A percentile compares a stretch with the other conserved stretches of the same genome.
These are phyloP conservation scores for Pimpla rufipes DNA, from an alignment of 2,888 invertebrate genomes.

Conservation along the genomic window DNA sequence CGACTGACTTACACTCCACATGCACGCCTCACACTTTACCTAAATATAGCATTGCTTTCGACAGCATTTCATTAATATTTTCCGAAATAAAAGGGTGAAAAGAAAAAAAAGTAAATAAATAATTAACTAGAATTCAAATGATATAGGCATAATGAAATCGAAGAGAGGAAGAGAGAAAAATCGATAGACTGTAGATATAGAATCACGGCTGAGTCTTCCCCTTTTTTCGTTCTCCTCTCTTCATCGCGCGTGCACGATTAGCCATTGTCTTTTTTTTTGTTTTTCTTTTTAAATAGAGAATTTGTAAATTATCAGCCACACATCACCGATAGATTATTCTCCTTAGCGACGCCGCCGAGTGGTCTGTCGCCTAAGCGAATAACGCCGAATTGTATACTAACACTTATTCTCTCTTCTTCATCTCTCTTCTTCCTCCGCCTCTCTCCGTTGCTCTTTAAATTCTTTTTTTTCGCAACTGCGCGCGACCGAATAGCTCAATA, in stretches of 20 bases:
- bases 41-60: constrained; percentile 66
- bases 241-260: constrained; percentile 59
- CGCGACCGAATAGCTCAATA: constrained; percentile 47
- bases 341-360: constrained; percentile 29
- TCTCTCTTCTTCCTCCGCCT: constrained; percentile 61
- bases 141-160: constrained; percentile 69
- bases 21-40: constrained; percentile 57
- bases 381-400: constrained; percentile 46
- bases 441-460: constrained; percentile 53
- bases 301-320: constrained; percentile 60
- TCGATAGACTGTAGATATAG: constrained; percentile 55
- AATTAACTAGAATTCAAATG: constrained; percentile 69
- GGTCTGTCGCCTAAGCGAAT: constrained; percentile 45
- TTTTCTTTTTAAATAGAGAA: constrained; percentile 50
- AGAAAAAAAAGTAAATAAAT: constrained; percentile 44
- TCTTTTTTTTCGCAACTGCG: constrained; percentile 37
- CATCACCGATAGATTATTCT: constrained; percentile 50
- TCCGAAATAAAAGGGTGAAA: constrained; percentile 56
- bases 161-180: constrained; percentile 66
- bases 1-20: constrained; percentile 62
- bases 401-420: constrained; percentile 40
- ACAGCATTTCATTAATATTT: constrained; percentile 68
- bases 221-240: constrained; percentile 65
- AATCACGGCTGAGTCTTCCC: constrained; percentile 64
- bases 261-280: constrained; percentile 30